phyloP scores from a whole-genome alignment of 2,113 vertebrate species.

The Bos javanicus region DNA sequence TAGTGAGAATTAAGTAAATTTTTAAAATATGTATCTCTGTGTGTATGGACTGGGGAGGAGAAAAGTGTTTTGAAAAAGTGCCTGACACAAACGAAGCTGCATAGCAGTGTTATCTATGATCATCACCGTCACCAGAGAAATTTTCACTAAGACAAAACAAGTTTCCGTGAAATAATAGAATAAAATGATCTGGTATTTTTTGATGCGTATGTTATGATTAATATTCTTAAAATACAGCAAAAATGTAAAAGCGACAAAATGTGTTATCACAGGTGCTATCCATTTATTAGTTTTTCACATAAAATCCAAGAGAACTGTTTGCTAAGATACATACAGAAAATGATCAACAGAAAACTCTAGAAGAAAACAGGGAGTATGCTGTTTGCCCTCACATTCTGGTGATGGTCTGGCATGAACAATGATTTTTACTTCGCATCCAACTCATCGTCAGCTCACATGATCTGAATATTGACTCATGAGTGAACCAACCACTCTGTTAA shows the following conservation, averaged over 20 bases:
- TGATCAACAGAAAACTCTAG: background rate
- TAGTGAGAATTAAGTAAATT: background rate
- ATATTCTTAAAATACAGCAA: background rate
- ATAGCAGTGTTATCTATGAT: background rate
- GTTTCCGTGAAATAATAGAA: background rate
- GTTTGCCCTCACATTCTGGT: rapidly evolving
- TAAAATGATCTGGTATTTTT: background rate
- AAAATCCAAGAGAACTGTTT: background rate
- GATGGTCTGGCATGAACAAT: background rate
- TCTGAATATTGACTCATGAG: background rate
- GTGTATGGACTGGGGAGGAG: background rate
- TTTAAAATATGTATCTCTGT: background rate
- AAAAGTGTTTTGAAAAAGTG: background rate
- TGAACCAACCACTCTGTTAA: background rate
- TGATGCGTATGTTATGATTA: background rate
- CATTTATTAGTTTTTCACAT: background rate
- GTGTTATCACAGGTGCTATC: background rate
- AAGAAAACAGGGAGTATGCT: background rate
- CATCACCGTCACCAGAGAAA: background rate
- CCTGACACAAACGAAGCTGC: background rate
- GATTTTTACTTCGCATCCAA: background rate
- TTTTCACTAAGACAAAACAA: background rate
- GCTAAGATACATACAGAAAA: background rate
- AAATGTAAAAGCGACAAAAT: background rate
- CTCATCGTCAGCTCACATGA: background rate